Percentiles rank a stretch among this genome's conserved stretches.
Conservation (phyloP, 2,113 vertebrate species). For the Microtus pennsylvanicus region DNA sequence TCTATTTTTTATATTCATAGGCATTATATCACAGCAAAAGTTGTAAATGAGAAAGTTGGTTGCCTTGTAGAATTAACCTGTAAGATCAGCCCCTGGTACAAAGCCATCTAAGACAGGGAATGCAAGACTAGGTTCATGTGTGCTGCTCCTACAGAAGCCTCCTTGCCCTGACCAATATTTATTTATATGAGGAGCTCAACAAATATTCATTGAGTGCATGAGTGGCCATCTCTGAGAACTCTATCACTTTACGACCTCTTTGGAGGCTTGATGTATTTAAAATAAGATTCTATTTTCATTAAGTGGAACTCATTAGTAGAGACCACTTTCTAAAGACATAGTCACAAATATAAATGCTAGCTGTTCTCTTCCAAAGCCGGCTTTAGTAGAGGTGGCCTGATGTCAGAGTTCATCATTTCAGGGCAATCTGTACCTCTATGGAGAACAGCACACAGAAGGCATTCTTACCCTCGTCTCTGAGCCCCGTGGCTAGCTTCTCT, state of each 20-base stretch:
- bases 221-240: neutral
- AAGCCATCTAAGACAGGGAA: neutral
- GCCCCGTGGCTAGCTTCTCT: neutral
- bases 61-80: neutral
- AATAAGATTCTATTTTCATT: neutral
- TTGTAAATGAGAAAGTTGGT: constrained; percentile 28
- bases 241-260: neutral
- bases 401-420: neutral
- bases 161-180: neutral
- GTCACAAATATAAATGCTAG: neutral
- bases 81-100: neutral
- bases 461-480: neutral
- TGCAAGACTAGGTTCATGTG: neutral
- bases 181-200: neutral
- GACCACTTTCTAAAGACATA: too few species aligned
- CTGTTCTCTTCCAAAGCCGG: neutral
- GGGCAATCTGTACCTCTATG: neutral
- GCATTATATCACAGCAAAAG: neutral
- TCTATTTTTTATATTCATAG: neutral
- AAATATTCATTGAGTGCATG: neutral
- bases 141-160: neutral
- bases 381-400: neutral
- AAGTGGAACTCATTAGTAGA: too few species aligned
- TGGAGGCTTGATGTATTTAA: neutral
- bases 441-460: neutral